Evolutionary conservation across 2,888 invertebrate genomes (phyloP).

Genomic region (Dryobota labecula): DNA sequence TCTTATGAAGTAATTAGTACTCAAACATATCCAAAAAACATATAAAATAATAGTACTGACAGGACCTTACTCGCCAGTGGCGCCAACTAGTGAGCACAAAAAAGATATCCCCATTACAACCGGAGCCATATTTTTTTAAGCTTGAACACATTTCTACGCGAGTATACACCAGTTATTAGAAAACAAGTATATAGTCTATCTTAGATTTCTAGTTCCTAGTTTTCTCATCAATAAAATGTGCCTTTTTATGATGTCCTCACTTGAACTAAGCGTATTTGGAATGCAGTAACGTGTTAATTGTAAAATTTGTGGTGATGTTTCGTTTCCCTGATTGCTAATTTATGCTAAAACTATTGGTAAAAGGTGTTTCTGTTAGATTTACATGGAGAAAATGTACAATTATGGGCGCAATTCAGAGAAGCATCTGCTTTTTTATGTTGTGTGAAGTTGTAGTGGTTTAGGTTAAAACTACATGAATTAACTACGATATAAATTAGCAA

Average conservation of each 20-base stretch:
- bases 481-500: too few relatives aligned
- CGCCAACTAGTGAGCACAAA: too few relatives aligned
- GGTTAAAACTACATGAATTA: too few relatives aligned
- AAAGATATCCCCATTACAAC: too few relatives aligned
- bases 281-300: constrained; percentile 19
- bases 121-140: not conserved
- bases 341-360: constrained; percentile 8
- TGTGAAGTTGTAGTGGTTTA: not conserved
- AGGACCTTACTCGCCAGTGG: too few relatives aligned
- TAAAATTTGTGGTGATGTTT: constrained; percentile 5
- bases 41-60: too few relatives aligned
- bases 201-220: constrained; percentile 73
- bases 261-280: constrained; percentile 2
- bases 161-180: constrained; percentile 71
- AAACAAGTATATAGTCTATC: constrained; percentile 68
- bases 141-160: constrained; percentile 46
- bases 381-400: constrained; percentile 1
- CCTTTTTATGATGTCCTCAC: constrained; percentile 41
- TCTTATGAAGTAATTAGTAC: too few relatives aligned
- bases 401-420: constrained; percentile 10
- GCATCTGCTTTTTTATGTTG: constrained; percentile 3
- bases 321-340: constrained; percentile 18
- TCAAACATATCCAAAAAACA: too few relatives aligned
- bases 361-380: not conserved
- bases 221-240: constrained; percentile 71